Conservation (phyloP, 2,113 vertebrate species). For the Phyllostomus hastatus region DNA sequence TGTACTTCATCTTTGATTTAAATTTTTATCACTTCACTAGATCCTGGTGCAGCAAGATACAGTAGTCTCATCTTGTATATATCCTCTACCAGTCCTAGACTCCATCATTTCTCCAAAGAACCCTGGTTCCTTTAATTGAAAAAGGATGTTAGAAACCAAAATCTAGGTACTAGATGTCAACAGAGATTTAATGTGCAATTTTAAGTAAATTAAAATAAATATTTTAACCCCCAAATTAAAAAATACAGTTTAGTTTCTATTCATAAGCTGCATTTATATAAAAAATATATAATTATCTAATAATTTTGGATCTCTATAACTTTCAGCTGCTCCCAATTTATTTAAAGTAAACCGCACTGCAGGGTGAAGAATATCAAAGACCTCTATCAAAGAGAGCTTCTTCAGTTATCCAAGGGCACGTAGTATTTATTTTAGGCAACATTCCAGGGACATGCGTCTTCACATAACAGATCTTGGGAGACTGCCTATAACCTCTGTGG, state of each 20-base stretch:
- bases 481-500: background rate
- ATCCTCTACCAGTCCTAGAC: background rate
- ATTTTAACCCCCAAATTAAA: background rate
- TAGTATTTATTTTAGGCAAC: background rate
- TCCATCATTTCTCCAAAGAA: too few species aligned
- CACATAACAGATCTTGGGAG: background rate
- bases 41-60: background rate
- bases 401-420: background rate
- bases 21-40: background rate
- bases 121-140: too few species aligned
- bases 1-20: background rate
- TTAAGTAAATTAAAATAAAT: background rate
- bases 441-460: background rate
- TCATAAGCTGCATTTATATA: background rate
- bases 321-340: background rate
- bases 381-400: background rate
- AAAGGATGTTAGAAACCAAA: background rate
- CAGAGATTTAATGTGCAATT: background rate
- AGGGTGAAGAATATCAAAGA: background rate
- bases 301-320: background rate
- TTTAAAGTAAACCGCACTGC: background rate
- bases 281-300: background rate
- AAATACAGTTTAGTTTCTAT: background rate
- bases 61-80: background rate
- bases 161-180: background rate